phyloP scores from a whole-genome alignment of 2,888 invertebrate genomes.

The Netelia melanura region DNA sequence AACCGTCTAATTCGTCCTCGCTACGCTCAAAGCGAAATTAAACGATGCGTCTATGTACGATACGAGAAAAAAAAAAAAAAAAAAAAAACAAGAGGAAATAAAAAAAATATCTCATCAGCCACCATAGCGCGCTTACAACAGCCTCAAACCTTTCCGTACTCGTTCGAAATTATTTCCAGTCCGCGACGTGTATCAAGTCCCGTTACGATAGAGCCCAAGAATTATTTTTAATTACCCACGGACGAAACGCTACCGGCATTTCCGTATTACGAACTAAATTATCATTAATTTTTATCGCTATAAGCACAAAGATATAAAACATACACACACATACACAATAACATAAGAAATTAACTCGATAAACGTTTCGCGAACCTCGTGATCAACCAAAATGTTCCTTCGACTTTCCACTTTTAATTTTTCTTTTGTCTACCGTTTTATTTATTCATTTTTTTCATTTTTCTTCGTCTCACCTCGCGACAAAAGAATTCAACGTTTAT shows the following conservation, averaged over 20 bases:
- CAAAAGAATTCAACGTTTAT: conserved; percentile 9
- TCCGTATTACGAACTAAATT: too few relatives aligned
- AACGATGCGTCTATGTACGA: background rate
- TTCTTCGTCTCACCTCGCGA: background rate
- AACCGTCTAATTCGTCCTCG: conserved; percentile 46
- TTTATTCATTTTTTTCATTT: background rate
- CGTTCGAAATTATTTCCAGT: too few relatives aligned
- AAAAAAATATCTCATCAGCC: too few relatives aligned
- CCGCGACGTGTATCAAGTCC: background rate
- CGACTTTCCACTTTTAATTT: conserved; percentile 13
- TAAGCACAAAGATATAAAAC: background rate
- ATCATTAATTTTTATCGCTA: too few relatives aligned
- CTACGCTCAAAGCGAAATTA: background rate
- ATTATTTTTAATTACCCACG: too few relatives aligned
- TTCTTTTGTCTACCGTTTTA: background rate
- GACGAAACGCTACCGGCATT: too few relatives aligned
- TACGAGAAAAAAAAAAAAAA: too few relatives aligned
- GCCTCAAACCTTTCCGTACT: too few relatives aligned
- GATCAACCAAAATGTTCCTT: background rate
- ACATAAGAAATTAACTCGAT: background rate
- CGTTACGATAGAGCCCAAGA: background rate
- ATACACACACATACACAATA: background rate
- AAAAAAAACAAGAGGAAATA: too few relatives aligned
- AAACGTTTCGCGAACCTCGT: background rate
- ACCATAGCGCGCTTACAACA: too few relatives aligned